Conservation (phyloP, 2,797 vertebrate species). For the Lepidocolaptes lacrymiger region DNA sequence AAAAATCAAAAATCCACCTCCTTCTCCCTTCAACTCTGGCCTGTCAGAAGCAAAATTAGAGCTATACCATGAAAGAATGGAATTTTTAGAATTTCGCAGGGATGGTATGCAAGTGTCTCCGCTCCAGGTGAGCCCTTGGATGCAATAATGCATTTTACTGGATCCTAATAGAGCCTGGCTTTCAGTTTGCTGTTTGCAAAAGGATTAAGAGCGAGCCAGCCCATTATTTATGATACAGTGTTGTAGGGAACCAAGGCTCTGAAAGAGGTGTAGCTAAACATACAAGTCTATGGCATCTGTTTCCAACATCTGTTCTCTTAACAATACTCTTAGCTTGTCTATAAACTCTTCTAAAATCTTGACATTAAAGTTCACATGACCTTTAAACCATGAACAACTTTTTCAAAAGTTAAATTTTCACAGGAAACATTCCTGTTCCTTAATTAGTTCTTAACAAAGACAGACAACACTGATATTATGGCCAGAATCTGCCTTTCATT, state of each 20-base stretch:
- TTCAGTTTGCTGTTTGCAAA: constrained; percentile 61
- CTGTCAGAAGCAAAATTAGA: neutral
- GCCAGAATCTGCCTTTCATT: neutral
- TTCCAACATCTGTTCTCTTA: constrained; percentile 75
- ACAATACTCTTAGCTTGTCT: neutral
- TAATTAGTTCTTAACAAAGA: neutral
- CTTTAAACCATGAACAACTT: neutral
- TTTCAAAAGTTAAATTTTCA: neutral
- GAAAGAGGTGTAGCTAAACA: constrained; percentile 72
- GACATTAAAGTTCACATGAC: neutral
- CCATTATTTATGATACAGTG: constrained; percentile 69
- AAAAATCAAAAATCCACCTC: neutral
- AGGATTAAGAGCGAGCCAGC: constrained; percentile 78
- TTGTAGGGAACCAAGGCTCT: constrained; percentile 64
- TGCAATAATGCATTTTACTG: constrained; percentile 73
- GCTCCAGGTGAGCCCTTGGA: constrained; percentile 76
- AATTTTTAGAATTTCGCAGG: constrained; percentile 59
- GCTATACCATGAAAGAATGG: neutral
- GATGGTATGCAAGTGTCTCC: constrained; percentile 73
- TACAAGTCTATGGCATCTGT: constrained; percentile 73
- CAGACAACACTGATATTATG: neutral
- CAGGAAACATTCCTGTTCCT: neutral
- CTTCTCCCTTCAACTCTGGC: neutral
- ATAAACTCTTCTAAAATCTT: neutral
- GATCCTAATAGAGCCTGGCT: constrained; percentile 73